Evolutionary conservation across 2,113 vertebrate genomes (phyloP).

Genomic region (Triplophysa rosa): DNA sequence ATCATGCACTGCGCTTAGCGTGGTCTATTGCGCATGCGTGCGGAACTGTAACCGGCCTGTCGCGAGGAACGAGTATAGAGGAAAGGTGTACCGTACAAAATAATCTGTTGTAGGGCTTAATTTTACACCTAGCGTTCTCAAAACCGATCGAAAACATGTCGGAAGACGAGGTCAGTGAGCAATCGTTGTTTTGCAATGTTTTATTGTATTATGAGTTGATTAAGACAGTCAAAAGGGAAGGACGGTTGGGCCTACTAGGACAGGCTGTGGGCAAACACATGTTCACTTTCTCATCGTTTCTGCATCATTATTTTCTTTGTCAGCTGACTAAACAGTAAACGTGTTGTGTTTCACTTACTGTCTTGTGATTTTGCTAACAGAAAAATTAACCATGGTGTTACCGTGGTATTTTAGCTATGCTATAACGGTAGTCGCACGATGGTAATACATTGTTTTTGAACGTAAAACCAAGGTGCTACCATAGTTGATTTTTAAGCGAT

Average conservation of each 20-base stretch:
- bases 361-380: not conserved
- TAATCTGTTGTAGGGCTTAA: not conserved
- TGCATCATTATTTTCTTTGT: not conserved
- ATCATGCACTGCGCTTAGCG: not conserved
- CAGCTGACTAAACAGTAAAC: not conserved
- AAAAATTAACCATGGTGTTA: too few relatives aligned
- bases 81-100: not conserved
- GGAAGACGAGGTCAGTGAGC: conserved; percentile 52
- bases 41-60: not conserved
- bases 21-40: not conserved
- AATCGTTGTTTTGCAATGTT: not conserved
- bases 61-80: not conserved
- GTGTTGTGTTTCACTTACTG: not conserved
- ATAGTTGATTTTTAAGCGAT: not conserved
- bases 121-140: not conserved
- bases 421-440: too few relatives aligned
- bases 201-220: not conserved
- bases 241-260: conserved; percentile 14
- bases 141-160: conserved; percentile 43
- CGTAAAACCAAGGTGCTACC: too few relatives aligned
- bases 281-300: conserved; percentile 9
- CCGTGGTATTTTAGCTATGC: too few relatives aligned
- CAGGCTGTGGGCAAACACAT: conserved; percentile 19
- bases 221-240: not conserved
- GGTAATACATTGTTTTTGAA: not conserved